Evolutionary conservation across 2,113 vertebrate species (phyloP).

Genomic region (Turnix velox): DNA sequence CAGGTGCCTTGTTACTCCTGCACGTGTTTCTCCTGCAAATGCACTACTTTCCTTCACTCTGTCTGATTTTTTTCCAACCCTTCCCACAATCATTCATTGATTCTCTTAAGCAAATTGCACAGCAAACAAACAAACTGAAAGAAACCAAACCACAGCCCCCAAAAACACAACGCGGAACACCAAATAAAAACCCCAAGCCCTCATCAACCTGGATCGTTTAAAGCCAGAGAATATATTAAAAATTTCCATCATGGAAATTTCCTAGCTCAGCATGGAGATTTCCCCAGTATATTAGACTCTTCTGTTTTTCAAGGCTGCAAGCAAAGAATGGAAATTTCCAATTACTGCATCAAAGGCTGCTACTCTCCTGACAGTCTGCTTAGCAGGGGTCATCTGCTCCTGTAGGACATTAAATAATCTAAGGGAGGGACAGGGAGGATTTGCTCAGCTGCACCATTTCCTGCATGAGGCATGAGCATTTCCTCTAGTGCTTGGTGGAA

Average conservation of each 20-base stretch:
- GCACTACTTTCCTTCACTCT: slow-evolving; percentile 3
- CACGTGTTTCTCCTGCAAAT: slow-evolving; percentile 54
- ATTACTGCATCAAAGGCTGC: slow-evolving; percentile 78
- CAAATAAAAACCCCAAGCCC: slow-evolving; percentile 29
- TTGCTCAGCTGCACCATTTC: slow-evolving; percentile 8
- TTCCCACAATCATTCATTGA: slow-evolving; percentile 55
- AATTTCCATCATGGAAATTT: slow-evolving; percentile 81
- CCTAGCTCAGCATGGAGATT: slow-evolving; percentile 74
- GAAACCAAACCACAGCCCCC: background rate
- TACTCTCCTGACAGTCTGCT: slow-evolving; percentile 75
- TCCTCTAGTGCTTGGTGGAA: slow-evolving; percentile 7
- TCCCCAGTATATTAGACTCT: slow-evolving; percentile 73
- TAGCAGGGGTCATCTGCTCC: slow-evolving; percentile 75
- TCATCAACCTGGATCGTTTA: slow-evolving; percentile 66
- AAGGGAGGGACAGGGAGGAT: slow-evolving; percentile 63
- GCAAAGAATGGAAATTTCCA: slow-evolving; percentile 85
- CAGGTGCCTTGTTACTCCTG: slow-evolving; percentile 22
- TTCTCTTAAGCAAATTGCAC: slow-evolving; percentile 57
- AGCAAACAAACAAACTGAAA: slow-evolving; percentile 37
- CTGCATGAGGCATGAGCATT: background rate
- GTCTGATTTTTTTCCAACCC: slow-evolving; percentile 20
- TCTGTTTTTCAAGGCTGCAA: slow-evolving; percentile 73
- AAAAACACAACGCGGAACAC: background rate
- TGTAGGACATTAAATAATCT: slow-evolving; percentile 75
- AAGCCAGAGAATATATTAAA: slow-evolving; percentile 72